Conservation (phyloP, 2,888 invertebrate species). For the Dermolepida albohirtum region DNA sequence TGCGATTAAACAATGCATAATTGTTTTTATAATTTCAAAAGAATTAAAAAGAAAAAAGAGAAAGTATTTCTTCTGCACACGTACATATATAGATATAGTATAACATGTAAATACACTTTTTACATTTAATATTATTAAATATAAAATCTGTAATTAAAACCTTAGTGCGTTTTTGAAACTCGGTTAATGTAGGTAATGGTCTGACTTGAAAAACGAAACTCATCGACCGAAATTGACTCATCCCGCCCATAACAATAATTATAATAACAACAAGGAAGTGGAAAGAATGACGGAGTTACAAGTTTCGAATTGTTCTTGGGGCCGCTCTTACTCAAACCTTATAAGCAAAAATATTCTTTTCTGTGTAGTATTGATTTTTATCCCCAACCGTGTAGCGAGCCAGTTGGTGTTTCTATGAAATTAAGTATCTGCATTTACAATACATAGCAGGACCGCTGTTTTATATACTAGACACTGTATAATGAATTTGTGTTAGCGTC, state of each 20-base stretch:
- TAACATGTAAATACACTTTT: background rate
- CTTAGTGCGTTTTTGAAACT: too few species aligned
- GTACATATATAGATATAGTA: too few species aligned
- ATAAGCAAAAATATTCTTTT: constrained; percentile 66
- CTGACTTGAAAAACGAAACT: constrained; percentile 4
- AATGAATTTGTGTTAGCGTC: constrained; percentile 64
- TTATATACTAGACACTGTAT: constrained; percentile 66
- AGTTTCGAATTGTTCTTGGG: constrained; percentile 42
- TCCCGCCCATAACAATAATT: constrained; percentile 22
- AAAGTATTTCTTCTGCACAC: too few species aligned
- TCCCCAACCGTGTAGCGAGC: constrained; percentile 62
- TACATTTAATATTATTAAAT: background rate
- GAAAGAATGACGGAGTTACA: constrained; percentile 30
- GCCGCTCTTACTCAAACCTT: constrained; percentile 56
- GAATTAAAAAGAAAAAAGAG: too few species aligned
- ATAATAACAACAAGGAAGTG: constrained; percentile 9
- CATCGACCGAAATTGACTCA: constrained; percentile 11
- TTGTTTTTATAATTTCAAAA: too few species aligned
- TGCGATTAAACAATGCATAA: too few species aligned
- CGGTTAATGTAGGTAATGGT: background rate
- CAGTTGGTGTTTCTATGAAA: constrained; percentile 63
- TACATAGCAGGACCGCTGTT: constrained; percentile 62
- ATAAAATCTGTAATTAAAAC: background rate
- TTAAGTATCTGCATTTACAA: constrained; percentile 65
- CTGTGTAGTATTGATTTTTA: constrained; percentile 66